phyloP scores from a whole-genome alignment of 1,140 invertebrate genomes.

The Dendroctonus ponderosae region DNA sequence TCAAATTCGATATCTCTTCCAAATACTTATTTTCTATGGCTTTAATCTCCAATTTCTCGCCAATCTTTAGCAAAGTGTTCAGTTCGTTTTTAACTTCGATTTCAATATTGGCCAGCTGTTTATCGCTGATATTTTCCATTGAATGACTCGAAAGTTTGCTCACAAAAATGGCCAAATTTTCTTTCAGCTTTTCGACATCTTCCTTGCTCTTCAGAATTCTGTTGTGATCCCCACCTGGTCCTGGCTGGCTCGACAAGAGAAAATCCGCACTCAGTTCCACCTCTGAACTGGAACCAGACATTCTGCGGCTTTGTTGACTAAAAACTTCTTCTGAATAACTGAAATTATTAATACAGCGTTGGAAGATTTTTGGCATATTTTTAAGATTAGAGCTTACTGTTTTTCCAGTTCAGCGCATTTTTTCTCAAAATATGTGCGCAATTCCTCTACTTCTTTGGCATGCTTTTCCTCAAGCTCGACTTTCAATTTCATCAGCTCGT shows the following conservation, averaged over 20 bases:
- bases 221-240: conserved; percentile 37
- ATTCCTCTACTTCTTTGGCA: conserved; percentile 71
- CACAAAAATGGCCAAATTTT: conserved; percentile 32
- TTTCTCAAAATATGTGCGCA: conserved; percentile 74
- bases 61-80: conserved; percentile 38
- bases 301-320: conserved; percentile 65
- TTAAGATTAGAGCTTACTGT: conserved; percentile 54
- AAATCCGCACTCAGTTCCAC: conserved; percentile 37
- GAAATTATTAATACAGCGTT: conserved; percentile 26
- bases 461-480: conserved; percentile 62
- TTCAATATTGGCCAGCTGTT: conserved; percentile 37
- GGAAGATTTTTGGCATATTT: not conserved
- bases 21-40: conserved; percentile 53
- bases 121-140: conserved; percentile 34
- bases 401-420: conserved; percentile 75
- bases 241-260: conserved; percentile 29
- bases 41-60: conserved; percentile 47
- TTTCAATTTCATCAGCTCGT: conserved; percentile 55
- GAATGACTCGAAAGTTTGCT: conserved; percentile 33
- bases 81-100: conserved; percentile 38
- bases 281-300: conserved; percentile 53
- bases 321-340: conserved; percentile 68
- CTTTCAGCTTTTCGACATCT: conserved; percentile 36
- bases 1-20: conserved; percentile 54
- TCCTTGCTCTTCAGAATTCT: conserved; percentile 34